phyloP scores from a whole-genome alignment of 2,113 vertebrate genomes.

The Pandion haliaetus region DNA sequence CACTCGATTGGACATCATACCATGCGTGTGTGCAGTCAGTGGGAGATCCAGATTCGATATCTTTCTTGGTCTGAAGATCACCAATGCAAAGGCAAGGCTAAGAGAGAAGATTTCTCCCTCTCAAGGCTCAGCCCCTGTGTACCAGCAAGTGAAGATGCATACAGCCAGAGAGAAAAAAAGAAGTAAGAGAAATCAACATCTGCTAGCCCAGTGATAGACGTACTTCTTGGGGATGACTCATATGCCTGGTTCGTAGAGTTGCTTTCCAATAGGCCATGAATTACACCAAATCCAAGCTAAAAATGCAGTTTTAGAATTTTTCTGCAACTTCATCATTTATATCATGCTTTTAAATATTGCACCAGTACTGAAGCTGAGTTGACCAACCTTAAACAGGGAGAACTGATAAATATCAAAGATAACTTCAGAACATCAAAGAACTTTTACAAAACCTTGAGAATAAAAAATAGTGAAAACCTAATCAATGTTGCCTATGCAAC shows the following conservation, averaged over 20 bases:
- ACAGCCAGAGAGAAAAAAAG: background rate
- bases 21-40: accelerated
- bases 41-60: background rate
- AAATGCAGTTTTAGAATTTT: background rate
- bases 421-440: slow-evolving; percentile 13
- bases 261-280: background rate
- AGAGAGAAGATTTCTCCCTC: background rate
- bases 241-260: background rate
- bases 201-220: accelerated
- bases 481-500: background rate
- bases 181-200: background rate
- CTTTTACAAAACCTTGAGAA: background rate
- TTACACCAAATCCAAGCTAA: background rate
- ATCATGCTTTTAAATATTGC: background rate
- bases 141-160: background rate
- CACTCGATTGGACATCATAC: background rate
- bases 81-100: background rate
- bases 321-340: background rate
- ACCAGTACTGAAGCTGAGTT: background rate
- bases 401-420: slow-evolving; percentile 7
- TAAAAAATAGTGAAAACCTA: background rate
- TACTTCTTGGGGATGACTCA: background rate
- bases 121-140: background rate
- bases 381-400: background rate
- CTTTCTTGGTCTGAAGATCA: background rate